Conservation (phyloP, 1,140 invertebrate genomes). For the Arion vulgaris region DNA sequence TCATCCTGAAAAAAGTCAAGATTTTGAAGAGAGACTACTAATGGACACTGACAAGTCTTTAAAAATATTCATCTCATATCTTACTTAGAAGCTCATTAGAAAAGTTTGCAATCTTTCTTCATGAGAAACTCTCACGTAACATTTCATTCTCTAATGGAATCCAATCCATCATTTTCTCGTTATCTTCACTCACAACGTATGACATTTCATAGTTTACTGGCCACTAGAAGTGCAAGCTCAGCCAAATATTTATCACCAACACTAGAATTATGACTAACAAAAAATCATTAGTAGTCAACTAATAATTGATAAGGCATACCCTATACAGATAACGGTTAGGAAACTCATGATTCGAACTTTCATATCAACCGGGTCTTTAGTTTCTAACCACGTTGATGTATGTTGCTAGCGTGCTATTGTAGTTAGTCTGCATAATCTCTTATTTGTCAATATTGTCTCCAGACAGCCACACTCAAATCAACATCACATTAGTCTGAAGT, state of each 20-base stretch:
- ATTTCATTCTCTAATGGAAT: no score
- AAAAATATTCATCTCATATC: no score
- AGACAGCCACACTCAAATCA: not conserved
- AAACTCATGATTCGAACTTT: not conserved
- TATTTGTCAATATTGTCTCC: not conserved
- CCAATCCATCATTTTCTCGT: not conserved
- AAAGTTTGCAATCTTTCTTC: no score
- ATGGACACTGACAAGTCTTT: no score
- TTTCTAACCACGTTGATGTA: not conserved
- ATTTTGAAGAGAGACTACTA: no score
- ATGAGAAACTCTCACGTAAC: no score
- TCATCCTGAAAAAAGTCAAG: no score
- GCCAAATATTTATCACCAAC: not conserved
- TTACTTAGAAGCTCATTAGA: no score
- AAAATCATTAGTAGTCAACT: slow-evolving; percentile 10
- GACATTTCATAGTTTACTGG: not conserved
- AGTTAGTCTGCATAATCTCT: not conserved
- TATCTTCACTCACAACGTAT: not conserved
- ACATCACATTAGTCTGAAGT: not conserved
- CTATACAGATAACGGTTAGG: not conserved
- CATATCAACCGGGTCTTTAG: not conserved
- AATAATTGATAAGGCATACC: slow-evolving; percentile 11
- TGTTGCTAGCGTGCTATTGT: not conserved
- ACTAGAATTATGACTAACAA: not conserved
- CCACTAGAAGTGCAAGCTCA: not conserved